Conservation (phyloP, 1,140 invertebrate genomes). For the Cotesia glomerata region DNA sequence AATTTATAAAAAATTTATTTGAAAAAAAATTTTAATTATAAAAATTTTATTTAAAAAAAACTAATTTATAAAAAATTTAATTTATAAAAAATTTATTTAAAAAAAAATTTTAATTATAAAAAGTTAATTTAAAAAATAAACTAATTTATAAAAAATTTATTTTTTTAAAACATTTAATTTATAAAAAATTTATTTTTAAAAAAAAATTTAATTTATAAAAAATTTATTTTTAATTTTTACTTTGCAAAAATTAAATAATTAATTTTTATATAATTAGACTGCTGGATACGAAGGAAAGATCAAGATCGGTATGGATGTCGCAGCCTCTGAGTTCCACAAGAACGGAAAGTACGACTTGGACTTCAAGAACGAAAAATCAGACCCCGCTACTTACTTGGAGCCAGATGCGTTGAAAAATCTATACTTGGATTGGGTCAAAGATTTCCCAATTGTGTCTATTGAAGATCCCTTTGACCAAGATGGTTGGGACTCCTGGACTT, state of each 20-base stretch:
- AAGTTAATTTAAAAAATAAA: no score
- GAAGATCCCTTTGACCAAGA: conserved; percentile 99
- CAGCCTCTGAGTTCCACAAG: conserved; percentile 93
- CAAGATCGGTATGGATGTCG: conserved; percentile 98
- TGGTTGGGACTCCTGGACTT: conserved; percentile 93
- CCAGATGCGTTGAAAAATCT: conserved; percentile 84
- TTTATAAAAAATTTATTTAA: no score
- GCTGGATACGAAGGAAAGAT: conserved; percentile 64
- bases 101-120: no score
- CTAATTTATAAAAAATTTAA: no score
- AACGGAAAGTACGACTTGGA: conserved; percentile 94
- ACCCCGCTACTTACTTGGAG: conserved; percentile 77
- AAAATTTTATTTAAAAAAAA: no score
- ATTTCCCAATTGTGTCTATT: conserved; percentile 96
- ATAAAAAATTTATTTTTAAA: no score
- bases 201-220: no score
- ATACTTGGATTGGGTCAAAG: conserved; percentile 90
- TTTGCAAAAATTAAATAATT: background rate
- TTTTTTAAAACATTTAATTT: conserved; percentile 51
- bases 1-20: no score
- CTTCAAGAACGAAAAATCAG: conserved; percentile 94
- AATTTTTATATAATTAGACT: conserved; percentile 60
- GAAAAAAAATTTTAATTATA: no score
- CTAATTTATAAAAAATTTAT: no score
- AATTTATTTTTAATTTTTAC: conserved; percentile 65